Evolutionary conservation across 2,888 invertebrate species (phyloP), one percentile per base, ranked within the genome.

Genomic region (Metacarcinus magister): DNA sequence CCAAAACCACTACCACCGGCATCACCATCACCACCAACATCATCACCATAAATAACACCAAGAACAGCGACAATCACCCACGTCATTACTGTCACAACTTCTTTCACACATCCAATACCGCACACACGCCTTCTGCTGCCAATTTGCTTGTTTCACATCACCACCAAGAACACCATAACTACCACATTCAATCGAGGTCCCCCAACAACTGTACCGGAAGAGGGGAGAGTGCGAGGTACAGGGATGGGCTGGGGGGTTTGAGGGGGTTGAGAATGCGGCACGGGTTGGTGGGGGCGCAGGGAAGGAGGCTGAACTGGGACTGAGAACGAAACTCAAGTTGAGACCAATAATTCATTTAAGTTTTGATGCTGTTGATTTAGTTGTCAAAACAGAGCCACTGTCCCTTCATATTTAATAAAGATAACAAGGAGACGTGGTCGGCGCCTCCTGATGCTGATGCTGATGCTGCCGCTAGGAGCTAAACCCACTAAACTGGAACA

Each of bases 301-400:
- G 90, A 19, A 39, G 39, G 90, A 43, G 90, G 2, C 43, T n/a
- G 44, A 23, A 44, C 19, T 7, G 28, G 54, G 89, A 39, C 28
- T 43, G 39, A 39, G 13, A 44, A 23, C 43, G 19, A 91, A 28
- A 7, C 7, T 75, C 28, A 28, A 23, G 10, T 16, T 16, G 19
- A 7, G n/a, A 44, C 92, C n/a, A 92, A 43, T 46, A 46, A 13
- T 90, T 92, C 95, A 95, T 91, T 95, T 92, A 91, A 19, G 44
- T 75, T 48, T 44, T 10, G 48, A 95, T 95, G 91, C 46, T 95
- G 75, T 95, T 95, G 95, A 95, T 75, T 67, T 92, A 95, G 92
- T 95, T 95, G 92, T 75, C 46, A 28, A 95, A 95, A 95, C 95
- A 95, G 23, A 44, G 28, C 87, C 87, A 39, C 46, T 8, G 94